Evolutionary conservation across 2,113 vertebrate species (phyloP).

Genomic region (Malurus elegans): DNA sequence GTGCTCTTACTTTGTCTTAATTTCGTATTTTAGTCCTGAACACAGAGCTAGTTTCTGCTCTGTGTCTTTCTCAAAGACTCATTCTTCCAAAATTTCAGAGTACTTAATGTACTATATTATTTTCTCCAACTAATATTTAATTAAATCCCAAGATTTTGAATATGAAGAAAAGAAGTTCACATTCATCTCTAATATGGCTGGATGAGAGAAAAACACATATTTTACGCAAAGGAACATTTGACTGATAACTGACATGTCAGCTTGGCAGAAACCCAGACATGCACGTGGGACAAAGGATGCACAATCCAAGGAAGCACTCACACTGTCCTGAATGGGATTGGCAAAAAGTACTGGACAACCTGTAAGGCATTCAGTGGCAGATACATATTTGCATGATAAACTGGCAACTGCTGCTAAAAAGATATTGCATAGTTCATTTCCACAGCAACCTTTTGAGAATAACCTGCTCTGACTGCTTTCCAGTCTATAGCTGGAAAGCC

Average conservation of each 20-base stretch:
- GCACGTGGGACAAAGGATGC: background rate
- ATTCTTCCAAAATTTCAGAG: background rate
- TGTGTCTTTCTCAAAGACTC: background rate
- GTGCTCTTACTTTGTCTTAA: background rate
- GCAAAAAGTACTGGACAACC: background rate
- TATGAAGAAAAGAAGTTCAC: background rate
- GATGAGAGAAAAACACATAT: background rate
- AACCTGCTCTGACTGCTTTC: background rate
- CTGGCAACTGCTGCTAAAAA: background rate
- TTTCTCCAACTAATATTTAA: background rate
- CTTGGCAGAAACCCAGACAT: background rate
- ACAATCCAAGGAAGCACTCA: background rate
- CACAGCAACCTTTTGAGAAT: background rate
- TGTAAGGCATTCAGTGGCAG: background rate
- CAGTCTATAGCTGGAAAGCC: background rate
- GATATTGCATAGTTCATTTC: background rate
- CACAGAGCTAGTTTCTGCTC: background rate
- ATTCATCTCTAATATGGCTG: background rate
- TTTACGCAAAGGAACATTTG: background rate
- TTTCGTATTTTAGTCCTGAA: background rate
- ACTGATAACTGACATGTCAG: background rate
- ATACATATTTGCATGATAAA: background rate
- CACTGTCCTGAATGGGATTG: background rate
- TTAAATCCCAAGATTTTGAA: background rate
- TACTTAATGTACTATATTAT: background rate